Conservation (phyloP, 1,140 invertebrate genomes). For the Elymnias hypermnestra region DNA sequence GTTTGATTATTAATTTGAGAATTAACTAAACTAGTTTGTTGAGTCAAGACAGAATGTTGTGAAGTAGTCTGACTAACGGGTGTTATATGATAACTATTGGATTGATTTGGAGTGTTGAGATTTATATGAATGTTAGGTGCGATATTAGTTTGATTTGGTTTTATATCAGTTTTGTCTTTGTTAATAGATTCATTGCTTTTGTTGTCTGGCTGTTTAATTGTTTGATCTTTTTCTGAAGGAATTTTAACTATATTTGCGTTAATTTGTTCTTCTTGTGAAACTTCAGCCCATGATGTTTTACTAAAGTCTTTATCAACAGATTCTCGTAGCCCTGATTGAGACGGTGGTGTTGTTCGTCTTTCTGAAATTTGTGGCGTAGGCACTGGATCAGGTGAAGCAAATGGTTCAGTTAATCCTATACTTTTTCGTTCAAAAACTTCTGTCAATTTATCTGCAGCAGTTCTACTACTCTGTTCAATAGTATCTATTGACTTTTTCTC, state of each 20-base stretch:
- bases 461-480: conserved; percentile 50
- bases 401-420: conserved; percentile 52
- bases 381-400: conserved; percentile 40
- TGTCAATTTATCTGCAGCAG: conserved; percentile 65
- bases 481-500: conserved; percentile 60
- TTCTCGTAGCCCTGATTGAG: conserved; percentile 39
- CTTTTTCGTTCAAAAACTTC: conserved; percentile 73
- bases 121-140: conserved; percentile 21
- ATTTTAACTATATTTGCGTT: conserved; percentile 27
- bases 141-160: conserved; percentile 30
- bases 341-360: conserved; percentile 40
- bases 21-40: conserved; percentile 27
- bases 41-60: conserved; percentile 24
- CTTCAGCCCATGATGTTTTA: conserved; percentile 66
- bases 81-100: conserved; percentile 31
- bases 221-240: conserved; percentile 32
- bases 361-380: conserved; percentile 29
- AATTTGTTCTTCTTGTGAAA: conserved; percentile 49
- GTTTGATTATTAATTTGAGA: conserved; percentile 24
- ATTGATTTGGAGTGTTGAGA: conserved; percentile 32
- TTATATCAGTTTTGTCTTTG: conserved; percentile 29
- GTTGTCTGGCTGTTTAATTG: conserved; percentile 34
- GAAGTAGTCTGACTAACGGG: conserved; percentile 29
- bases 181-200: conserved; percentile 27
- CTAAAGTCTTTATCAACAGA: conserved; percentile 59